phyloP scores from a whole-genome alignment of 2,888 invertebrate species.

The Tetrapedia diversipes region DNA sequence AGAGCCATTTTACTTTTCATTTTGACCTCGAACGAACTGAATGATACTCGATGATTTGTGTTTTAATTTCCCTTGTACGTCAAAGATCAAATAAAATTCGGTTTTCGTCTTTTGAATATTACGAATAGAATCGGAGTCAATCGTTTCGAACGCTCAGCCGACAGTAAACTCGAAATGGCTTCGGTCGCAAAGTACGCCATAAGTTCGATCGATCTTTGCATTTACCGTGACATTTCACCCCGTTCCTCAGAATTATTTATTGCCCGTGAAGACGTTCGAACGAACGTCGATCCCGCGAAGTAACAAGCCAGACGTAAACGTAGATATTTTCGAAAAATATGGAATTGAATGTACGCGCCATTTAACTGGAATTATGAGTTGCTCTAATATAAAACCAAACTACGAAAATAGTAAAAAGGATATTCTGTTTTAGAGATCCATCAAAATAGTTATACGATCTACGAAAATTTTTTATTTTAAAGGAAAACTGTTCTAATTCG shows the following conservation, averaged over 20 bases:
- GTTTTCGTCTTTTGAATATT: constrained; percentile 54
- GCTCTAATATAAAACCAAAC: not conserved
- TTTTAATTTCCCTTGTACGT: constrained; percentile 4
- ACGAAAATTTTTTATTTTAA: not conserved
- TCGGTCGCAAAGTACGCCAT: constrained; percentile 44
- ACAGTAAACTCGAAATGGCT: constrained; percentile 57
- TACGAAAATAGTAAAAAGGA: not conserved
- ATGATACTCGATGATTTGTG: not conserved
- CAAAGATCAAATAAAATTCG: constrained; percentile 33
- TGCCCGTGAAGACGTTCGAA: constrained; percentile 10
- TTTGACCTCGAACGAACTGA: not conserved
- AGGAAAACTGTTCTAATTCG: not conserved
- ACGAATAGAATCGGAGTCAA: constrained; percentile 43
- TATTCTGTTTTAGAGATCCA: not conserved
- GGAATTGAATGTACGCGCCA: constrained; percentile 12
- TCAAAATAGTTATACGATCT: not conserved
- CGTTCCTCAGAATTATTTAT: constrained; percentile 47
- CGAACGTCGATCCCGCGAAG: not conserved
- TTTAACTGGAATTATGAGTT: too few relatives aligned
- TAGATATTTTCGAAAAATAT: not conserved
- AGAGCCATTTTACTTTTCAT: too few relatives aligned
- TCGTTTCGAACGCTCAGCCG: constrained; percentile 35
- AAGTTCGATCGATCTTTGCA: constrained; percentile 53
- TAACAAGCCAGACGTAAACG: constrained; percentile 4
- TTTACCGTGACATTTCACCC: constrained; percentile 24